A percentile compares a stretch with the other conserved stretches of the same genome.
These are phyloP conservation scores for Cirrhinus molitorella DNA, from an alignment of 2,797 vertebrate species.

Conservation along the genomic window DNA sequence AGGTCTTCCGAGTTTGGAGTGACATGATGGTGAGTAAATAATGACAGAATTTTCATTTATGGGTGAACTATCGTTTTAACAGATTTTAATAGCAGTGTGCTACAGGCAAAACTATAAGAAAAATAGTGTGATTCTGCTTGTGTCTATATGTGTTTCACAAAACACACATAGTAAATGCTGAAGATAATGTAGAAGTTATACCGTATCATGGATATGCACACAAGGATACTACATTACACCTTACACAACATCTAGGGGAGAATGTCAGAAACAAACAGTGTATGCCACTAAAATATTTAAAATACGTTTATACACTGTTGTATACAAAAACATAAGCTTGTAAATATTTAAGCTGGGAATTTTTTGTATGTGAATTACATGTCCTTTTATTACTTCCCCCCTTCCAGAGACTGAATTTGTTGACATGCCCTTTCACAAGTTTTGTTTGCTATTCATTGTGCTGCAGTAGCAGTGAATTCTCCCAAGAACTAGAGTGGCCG, in stretches of 20 bases:
- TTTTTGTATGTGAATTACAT: not conserved
- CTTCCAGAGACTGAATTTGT: conserved; percentile 24
- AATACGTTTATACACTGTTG: not conserved
- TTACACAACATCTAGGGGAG: not conserved
- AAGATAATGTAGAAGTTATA: not conserved
- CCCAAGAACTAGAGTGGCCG: conserved; percentile 50
- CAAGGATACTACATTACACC: not conserved
- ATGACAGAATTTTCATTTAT: too few species aligned
- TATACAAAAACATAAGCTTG: conserved; percentile 7
- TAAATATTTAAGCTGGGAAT: not conserved
- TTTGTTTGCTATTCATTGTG: conserved; percentile 51
- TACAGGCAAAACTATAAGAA: not conserved
- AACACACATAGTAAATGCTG: not conserved
- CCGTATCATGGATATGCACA: not conserved
- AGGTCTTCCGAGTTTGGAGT: too few species aligned
- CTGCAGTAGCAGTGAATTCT: conserved; percentile 33
- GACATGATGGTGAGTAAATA: too few species aligned
- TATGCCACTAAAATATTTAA: not conserved
- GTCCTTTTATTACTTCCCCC: not conserved
- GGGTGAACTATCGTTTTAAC: not conserved
- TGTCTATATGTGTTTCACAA: not conserved
- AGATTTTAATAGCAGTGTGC: not conserved
- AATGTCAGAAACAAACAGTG: not conserved
- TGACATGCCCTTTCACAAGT: conserved; percentile 50
- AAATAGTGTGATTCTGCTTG: not conserved